Percentiles rank a stretch among this genome's conserved stretches.
phyloP scores from a whole-genome alignment of 2,113 vertebrate genomes.

The Eupsittula cactorum region DNA sequence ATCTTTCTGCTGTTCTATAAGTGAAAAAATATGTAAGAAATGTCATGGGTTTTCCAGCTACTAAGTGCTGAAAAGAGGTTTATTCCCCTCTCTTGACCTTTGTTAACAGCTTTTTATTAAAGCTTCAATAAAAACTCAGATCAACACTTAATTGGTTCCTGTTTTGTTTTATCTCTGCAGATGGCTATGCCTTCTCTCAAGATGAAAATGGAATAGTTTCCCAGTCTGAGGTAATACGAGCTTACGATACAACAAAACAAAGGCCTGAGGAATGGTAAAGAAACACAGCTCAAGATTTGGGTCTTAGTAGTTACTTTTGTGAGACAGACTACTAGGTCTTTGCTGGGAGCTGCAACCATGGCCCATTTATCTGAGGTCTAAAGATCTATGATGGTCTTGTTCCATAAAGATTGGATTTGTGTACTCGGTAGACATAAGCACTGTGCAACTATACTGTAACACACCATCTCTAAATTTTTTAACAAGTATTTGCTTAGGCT shows the following conservation, averaged over 20 bases:
- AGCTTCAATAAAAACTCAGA: not conserved
- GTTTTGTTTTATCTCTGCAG: slow-evolving; percentile 69
- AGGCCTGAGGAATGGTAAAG: slow-evolving; percentile 91
- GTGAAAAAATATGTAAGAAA: not conserved
- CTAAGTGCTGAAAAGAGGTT: not conserved
- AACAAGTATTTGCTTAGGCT: slow-evolving; percentile 75
- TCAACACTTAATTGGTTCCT: not conserved
- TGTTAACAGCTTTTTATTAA: not conserved
- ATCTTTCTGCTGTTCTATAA: not conserved
- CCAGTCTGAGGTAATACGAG: slow-evolving; percentile 96
- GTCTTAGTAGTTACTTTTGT: not conserved
- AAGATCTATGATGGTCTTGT: slow-evolving; percentile 57
- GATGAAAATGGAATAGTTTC: slow-evolving; percentile 98
- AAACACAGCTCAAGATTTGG: not conserved
- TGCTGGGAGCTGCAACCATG: slow-evolving; percentile 12
- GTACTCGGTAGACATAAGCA: slow-evolving; percentile 81
- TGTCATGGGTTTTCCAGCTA: not conserved
- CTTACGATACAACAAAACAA: slow-evolving; percentile 97
- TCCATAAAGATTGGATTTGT: slow-evolving; percentile 65
- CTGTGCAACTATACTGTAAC: slow-evolving; percentile 80
- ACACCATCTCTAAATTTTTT: slow-evolving; percentile 76
- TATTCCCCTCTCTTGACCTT: not conserved
- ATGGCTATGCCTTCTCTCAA: slow-evolving; percentile 98
- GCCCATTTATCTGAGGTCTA: slow-evolving; percentile 33
- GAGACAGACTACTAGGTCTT: slow-evolving; percentile 36